Conservation (phyloP, 1,140 invertebrate genomes). For the Drosophila watanabei region DNA sequence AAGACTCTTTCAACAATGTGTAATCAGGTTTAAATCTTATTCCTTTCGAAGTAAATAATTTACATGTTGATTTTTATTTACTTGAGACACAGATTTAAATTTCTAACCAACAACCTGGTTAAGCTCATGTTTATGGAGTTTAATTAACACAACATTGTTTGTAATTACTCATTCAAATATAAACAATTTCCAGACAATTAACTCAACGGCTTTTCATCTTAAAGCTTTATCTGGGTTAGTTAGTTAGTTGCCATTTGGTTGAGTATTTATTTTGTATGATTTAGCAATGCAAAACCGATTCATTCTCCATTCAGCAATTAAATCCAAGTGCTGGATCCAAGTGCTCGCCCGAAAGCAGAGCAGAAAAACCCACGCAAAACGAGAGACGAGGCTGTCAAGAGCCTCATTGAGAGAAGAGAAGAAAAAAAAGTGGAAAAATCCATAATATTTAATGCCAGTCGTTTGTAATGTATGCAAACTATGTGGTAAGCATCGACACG, state of each 20-base stretch:
- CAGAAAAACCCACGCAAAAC: constrained; percentile 47
- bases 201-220: constrained; percentile 1
- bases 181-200: constrained; percentile 27
- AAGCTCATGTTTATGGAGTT: neutral
- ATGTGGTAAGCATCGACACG: constrained; percentile 47
- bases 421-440: constrained; percentile 35
- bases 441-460: constrained; percentile 53
- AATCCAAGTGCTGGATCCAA: constrained; percentile 22
- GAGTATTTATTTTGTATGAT: constrained; percentile 17
- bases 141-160: constrained; percentile 8
- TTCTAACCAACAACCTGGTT: neutral
- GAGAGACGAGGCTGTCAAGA: constrained; percentile 7
- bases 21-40: neutral
- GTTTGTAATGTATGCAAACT: constrained; percentile 67
- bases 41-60: neutral
- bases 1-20: neutral
- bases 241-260: constrained; percentile 28
- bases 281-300: constrained; percentile 23
- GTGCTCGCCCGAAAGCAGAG: constrained; percentile 28
- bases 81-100: neutral
- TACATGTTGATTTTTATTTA: neutral
- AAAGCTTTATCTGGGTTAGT: constrained; percentile 25
- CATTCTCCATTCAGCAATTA: constrained; percentile 34
- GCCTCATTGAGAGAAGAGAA: constrained; percentile 8
- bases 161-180: constrained; percentile 11